Base-by-base conservation (phyloP, 2,888 invertebrate species). In the Lasiommata megera region DNA sequence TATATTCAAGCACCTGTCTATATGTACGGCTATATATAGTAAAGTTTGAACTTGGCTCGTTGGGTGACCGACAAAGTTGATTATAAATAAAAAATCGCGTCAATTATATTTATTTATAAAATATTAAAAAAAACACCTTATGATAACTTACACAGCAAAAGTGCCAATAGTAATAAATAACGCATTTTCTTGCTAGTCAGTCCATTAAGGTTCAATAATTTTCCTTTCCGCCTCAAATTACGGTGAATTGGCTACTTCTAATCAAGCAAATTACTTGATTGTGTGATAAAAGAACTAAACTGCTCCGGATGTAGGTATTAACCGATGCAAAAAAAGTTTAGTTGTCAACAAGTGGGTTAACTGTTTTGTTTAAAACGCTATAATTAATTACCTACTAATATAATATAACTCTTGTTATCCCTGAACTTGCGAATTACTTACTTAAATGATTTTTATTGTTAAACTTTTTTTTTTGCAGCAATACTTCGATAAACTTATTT, bases 91-190 rank as follows among this genome's bases (percentile, higher is more conserved):
- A n/a, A n/a, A n/a, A n/a, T n/a, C n/a, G n/a, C n/a, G n/a, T n/a
- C n/a, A n/a, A n/a, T n/a, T n/a, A n/a, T n/a, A n/a, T n/a, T n/a
- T n/a, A n/a, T n/a, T n/a, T 23, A 5, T 23, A 31, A 18, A 36
- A 36, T 18, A n/a, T 18, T 6, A 54, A 6, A 28, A 37, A 14
- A 28, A 8, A 28, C 37, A 8, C 16, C 1, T 41, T 12, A 8
- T 46, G 1, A 38, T 18, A 31, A 81, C 87, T 84, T 77, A 89
- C 89, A 89, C 36, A 89, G 77, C 52, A 89, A 70, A 58, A 89
- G 75, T 6, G 85, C 84, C 62, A 88, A 71, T 61, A 87, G 64
- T 61, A 89, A 73, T 66, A 87, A 69, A 72, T 74, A 82, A 51
- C 84, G 79, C 89, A 89, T 89, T 70, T 73, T 75, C 67, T 64